Base-by-base conservation (phyloP, 2,888 invertebrate species). In the Drosophila neotestacea region DNA sequence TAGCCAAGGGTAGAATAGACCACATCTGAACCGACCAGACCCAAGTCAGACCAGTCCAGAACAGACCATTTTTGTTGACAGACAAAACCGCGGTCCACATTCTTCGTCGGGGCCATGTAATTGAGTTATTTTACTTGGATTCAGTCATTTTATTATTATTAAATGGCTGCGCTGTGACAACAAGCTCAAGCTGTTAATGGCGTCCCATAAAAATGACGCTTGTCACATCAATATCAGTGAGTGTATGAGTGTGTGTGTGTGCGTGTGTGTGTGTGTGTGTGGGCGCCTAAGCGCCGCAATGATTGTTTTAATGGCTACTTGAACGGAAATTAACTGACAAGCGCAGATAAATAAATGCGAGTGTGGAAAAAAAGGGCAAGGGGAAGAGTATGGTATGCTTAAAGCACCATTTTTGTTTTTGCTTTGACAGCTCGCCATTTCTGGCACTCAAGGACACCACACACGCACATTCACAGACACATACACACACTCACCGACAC, bases 311-410 rank as follows among this genome's bases (percentile, higher is more conserved):
- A 88, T 86, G 84, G 84, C 79, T 82, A 86, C 81, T 88, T 84
- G 82, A 83, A 87, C 83, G 88, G 90, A 88, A 89, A 90, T 89
- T 88, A 88, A 89, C 81, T 88, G 90, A 86, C 88, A 89, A 77
- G 77, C 69, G 72, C 89, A 88, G 86, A 90, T 85, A 85, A 88
- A 83, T 74, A 78, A 80, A 80, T 65, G 55, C 46, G 52, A 77
- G 39, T 36, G 54, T 32, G 9, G 9, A 28, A 36, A 28, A n/a
- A 22, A 38, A 38, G 16, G n/a, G 4, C 32, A 16, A 13, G 16
- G 16, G 10, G 32, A 22, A 28, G 30, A 6, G 13, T 5, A 4
- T 41, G 51, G 10, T 50, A 48, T 55, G 62, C 61, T 79, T 77
- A 50, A 52, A 55, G 61, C 44, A 65, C 32, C 59, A 59, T 59